Conservation (phyloP, 2,113 vertebrate genomes). For the Phaetusa simplex region DNA sequence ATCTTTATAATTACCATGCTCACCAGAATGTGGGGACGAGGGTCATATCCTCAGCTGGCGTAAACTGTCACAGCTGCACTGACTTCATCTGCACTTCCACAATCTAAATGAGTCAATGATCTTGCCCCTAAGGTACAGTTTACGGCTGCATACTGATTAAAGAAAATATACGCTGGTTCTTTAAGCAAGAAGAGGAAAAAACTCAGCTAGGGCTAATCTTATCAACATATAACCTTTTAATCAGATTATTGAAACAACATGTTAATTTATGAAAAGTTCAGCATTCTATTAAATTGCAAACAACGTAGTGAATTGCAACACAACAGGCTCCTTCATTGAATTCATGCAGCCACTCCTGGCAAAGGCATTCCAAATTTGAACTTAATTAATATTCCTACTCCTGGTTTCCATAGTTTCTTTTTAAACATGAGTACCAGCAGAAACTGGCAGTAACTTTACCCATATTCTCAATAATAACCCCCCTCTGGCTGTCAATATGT, state of each 20-base stretch:
- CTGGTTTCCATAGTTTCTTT: slow-evolving; percentile 89
- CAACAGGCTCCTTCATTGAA: slow-evolving; percentile 82
- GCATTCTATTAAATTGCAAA: slow-evolving; percentile 79
- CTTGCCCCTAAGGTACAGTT: background rate
- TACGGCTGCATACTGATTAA: background rate
- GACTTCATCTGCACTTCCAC: background rate
- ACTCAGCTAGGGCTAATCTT: slow-evolving; percentile 68
- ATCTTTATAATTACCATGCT: background rate
- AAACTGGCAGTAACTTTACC: slow-evolving; percentile 80
- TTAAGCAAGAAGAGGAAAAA: slow-evolving; percentile 53
- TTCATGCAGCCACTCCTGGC: slow-evolving; percentile 78
- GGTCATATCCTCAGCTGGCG: background rate
- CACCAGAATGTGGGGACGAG: background rate
- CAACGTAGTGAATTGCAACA: slow-evolving; percentile 76
- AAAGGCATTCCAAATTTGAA: slow-evolving; percentile 83
- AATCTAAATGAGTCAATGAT: background rate
- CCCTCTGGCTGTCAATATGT: slow-evolving; percentile 77
- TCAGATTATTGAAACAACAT: slow-evolving; percentile 83
- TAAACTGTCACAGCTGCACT: background rate
- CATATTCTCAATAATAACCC: slow-evolving; percentile 85
- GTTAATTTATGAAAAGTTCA: slow-evolving; percentile 80
- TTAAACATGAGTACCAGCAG: slow-evolving; percentile 79
- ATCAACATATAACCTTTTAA: slow-evolving; percentile 80
- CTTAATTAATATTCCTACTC: slow-evolving; percentile 87
- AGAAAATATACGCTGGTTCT: slow-evolving; percentile 64